Evolutionary conservation across 2,797 vertebrate species (phyloP), one percentile per base, ranked within the genome.

Genomic region (Craterocephalus amniculus): DNA sequence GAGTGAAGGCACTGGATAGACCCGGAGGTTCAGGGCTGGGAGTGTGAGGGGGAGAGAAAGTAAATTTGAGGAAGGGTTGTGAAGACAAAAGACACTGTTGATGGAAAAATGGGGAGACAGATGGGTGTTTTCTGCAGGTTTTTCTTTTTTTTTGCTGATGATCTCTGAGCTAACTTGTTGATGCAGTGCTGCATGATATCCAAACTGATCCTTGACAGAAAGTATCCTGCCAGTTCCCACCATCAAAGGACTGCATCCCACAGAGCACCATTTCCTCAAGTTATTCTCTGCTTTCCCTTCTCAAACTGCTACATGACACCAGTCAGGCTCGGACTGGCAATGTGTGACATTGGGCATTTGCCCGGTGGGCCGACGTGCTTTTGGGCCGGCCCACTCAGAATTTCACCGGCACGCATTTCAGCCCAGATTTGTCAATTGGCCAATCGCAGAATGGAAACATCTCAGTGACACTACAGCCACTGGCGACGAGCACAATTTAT

Each of bases 31-130:
- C 54, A 63, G 56, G 59, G 34, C 67, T 56, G 8, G 77, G 70
- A 77, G 72, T 83, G 13, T 16, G 60, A 79, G 69, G 58, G 83
- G 75, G 72, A 76, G 72, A 63, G 58, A 78, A 78, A 83, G 71
- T 81, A 83, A 85, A 83, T 77, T 85, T 84, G 68, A 61, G 72
- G 79, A 67, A 20, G 34, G 55, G 45, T 60, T 56, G 62, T 52
- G 57, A 63, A 76, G 71, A 80, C 32, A 58, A 70, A 80, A 70
- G 3, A 6, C 35, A 27, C 51, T 51, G 58, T 58, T 78, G 78
- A 80, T 58, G 64, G 16, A 6, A 48, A 57, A 72, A 72, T 36
- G 14, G 57, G 20, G 58, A 48, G 72, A 87, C 54, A 38, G 65
- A 70, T 71, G 71, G 63, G 68, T 65, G 52, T 58, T 76, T 63